Base-by-base conservation (phyloP, 2,888 invertebrate genomes). In the Criorhina ranunculi region DNA sequence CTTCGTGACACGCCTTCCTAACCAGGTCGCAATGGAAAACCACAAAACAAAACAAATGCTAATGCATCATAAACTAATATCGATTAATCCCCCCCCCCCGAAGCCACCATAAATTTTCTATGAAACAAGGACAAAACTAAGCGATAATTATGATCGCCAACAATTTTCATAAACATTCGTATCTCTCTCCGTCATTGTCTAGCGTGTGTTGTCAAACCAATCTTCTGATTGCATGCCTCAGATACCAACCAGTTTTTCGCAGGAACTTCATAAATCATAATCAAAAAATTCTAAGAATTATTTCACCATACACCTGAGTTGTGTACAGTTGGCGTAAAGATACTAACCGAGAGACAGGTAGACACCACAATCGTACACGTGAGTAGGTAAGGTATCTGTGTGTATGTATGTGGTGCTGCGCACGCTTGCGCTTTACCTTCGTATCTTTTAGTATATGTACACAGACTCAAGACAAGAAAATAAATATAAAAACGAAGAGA, bases 261-360 rank as follows among this genome's bases (percentile, higher is more conserved):
- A 79, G 83, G 75, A 85, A 85, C 83, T 79, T 85, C 79, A 85
- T 85, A 85, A 79, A 85, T 85, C 83, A 85, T 85, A 85, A 85
- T 85, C 83, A 69, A 85, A 79, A 80, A 75, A 75, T 85, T 85
- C 83, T 70, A 35, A 75, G 83, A 85, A 85, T 75, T 79, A 79
- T 85, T 75, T 79, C 69, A 75, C 57, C 79, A 57, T 46, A 75
- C 83, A 85, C 83, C 79, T 64, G 75, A 75, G 60, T n/a, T 46
- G 12, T 51, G 73, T 72, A 79, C 79, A 79, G 67, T 66, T 72
- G 55, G 76, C 35, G 37, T 53, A 67, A 12, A 72, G 19, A 11
- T 49, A 35, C 44, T 24, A 42, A 15, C 49, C 46, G 31, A 40
- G 33, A 70, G 72, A 80, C 55, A 69, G 81, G 81, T 70, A 81